phyloP scores from a whole-genome alignment of 2,113 vertebrate genomes.

The Oophaga pumilio region DNA sequence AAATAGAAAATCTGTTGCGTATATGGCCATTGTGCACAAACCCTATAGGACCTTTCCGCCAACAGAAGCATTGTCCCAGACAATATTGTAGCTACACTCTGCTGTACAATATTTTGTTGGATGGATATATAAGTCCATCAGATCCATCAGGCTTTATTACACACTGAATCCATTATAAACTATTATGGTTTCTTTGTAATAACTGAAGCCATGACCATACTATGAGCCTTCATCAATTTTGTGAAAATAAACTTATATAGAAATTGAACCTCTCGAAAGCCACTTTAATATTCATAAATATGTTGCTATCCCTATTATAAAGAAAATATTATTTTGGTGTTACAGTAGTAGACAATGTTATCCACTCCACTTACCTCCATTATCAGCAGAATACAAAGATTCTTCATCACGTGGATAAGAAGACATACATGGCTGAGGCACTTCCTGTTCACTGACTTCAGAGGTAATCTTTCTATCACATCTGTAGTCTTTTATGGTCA shows the following conservation, averaged over 20 bases:
- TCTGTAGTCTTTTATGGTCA: not conserved
- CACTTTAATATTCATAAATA: too few relatives aligned
- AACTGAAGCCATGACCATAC: too few relatives aligned
- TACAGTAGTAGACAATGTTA: not conserved
- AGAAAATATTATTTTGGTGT: not conserved
- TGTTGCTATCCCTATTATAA: too few relatives aligned
- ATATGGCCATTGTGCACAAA: too few relatives aligned
- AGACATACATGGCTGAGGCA: conserved; percentile 3
- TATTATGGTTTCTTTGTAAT: too few relatives aligned
- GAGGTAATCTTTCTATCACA: not conserved
- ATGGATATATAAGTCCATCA: not conserved
- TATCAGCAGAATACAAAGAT: conserved; percentile 6
- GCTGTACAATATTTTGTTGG: too few relatives aligned
- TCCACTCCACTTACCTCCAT: not conserved
- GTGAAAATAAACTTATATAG: not conserved
- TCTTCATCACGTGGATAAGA: not conserved
- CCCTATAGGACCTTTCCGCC: too few relatives aligned
- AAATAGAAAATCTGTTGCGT: too few relatives aligned
- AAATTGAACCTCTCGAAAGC: too few relatives aligned
- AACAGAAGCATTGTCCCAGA: too few relatives aligned
- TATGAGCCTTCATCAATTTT: not conserved
- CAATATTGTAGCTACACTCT: too few relatives aligned
- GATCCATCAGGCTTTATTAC: not conserved
- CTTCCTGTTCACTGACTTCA: not conserved
- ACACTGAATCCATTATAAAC: not conserved